Evolutionary conservation across 2,113 vertebrate genomes (phyloP).

Genomic region (Phrynocephalus versicolor): DNA sequence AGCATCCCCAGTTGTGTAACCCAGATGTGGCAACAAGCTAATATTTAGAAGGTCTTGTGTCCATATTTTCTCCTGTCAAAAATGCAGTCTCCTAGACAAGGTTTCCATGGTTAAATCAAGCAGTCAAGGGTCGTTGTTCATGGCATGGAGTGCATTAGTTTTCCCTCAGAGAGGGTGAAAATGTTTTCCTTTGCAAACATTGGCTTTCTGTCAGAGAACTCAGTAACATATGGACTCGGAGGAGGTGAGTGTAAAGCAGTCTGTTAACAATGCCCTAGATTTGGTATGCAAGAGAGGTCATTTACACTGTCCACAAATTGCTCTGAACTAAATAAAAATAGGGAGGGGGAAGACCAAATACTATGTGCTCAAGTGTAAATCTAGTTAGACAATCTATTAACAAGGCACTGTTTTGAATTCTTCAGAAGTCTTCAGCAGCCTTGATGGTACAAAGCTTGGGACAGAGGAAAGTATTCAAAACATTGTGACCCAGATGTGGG

Average conservation of each 20-base stretch:
- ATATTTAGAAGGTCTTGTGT: slow-evolving; percentile 55
- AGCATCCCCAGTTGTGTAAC: slow-evolving; percentile 34
- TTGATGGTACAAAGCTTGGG: no score
- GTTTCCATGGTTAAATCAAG: slow-evolving; percentile 38
- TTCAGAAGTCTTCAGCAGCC: no score
- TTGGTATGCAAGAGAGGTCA: neutral
- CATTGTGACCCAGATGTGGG: no score
- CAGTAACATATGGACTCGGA: neutral
- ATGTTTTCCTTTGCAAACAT: neutral
- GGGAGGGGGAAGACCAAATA: no score
- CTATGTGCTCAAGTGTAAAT: no score
- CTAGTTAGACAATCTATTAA: no score
- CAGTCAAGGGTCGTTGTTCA: slow-evolving; percentile 15
- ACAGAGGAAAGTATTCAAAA: no score
- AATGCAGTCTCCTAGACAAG: slow-evolving; percentile 33
- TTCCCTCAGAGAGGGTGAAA: slow-evolving; percentile 11
- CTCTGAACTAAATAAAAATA: neutral
- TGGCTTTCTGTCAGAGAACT: slow-evolving; percentile 31
- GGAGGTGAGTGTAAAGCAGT: neutral
- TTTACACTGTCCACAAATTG: slow-evolving; percentile 6
- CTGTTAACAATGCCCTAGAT: neutral
- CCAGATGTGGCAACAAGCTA: slow-evolving; percentile 37
- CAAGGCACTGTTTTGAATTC: no score
- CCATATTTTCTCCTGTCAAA: slow-evolving; percentile 33
- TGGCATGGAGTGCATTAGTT: slow-evolving; percentile 29